These are phyloP conservation scores for Tetramorium bicarinatum DNA, from an alignment of 2,888 invertebrate genomes.

Conservation along the genomic window DNA sequence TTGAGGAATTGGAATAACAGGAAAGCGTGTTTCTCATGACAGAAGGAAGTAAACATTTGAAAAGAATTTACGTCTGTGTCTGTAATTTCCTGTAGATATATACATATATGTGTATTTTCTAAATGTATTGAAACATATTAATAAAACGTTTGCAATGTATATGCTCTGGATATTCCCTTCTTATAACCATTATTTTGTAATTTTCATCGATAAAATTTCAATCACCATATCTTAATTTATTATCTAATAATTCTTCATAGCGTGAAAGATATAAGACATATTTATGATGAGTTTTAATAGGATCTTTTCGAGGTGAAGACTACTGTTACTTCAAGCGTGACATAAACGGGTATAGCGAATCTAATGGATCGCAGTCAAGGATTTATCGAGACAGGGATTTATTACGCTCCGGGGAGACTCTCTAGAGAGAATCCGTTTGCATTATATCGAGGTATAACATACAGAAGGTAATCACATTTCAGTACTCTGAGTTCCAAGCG, in stretches of 20 bases:
- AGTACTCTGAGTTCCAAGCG: slow-evolving; percentile 5
- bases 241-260: not conserved
- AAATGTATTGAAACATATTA: slow-evolving; percentile 5
- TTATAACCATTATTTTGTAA: not conserved
- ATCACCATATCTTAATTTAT: not conserved
- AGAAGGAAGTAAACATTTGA: slow-evolving; percentile 2
- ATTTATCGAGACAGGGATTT: slow-evolving; percentile 63
- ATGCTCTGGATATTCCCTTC: not conserved
- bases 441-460: slow-evolving; percentile 48
- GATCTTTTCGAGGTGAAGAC: slow-evolving; percentile 40
- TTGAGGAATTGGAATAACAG: not conserved
- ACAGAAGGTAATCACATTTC: slow-evolving; percentile 47
- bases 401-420: slow-evolving; percentile 37
- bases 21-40: not conserved
- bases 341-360: slow-evolving; percentile 41
- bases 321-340: slow-evolving; percentile 41
- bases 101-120: not conserved
- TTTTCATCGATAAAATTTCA: not conserved
- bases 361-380: slow-evolving; percentile 45
- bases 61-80: not conserved
- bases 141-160: not conserved
- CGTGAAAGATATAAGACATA: slow-evolving; percentile 6
- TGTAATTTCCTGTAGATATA: too few relatives aligned
- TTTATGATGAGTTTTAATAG: slow-evolving; percentile 59
- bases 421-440: slow-evolving; percentile 44